These are phyloP conservation scores for Drosophila recens DNA, from an alignment of 2,888 invertebrate genomes.

Conservation along the genomic window DNA sequence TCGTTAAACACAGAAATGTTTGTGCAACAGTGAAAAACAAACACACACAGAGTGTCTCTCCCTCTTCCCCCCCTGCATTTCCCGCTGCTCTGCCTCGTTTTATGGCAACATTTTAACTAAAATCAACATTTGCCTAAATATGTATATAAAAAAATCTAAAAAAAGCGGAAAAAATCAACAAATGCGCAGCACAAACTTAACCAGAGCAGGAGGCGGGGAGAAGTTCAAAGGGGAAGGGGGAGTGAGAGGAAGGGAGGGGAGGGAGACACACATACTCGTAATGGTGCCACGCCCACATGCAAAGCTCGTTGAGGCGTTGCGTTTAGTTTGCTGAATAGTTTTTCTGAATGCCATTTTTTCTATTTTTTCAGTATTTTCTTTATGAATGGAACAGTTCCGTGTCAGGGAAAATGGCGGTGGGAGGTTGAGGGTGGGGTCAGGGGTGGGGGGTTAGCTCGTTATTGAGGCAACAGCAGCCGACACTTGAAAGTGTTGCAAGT, in stretches of 20 bases:
- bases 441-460: slow-evolving; percentile 49
- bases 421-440: not conserved
- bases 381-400: slow-evolving; percentile 49
- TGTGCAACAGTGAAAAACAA: slow-evolving; percentile 39
- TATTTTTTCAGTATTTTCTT: slow-evolving; percentile 19
- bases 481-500: slow-evolving; percentile 72
- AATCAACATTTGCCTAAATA: slow-evolving; percentile 53
- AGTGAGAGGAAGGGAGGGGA: not conserved
- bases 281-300: slow-evolving; percentile 47
- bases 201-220: slow-evolving; percentile 23
- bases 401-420: not conserved
- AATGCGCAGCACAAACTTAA: slow-evolving; percentile 56
- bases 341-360: slow-evolving; percentile 24
- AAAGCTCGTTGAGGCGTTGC: slow-evolving; percentile 51
- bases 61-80: not conserved
- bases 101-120: slow-evolving; percentile 50
- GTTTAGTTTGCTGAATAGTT: slow-evolving; percentile 62
- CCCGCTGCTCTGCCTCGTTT: not conserved
- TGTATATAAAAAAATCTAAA: slow-evolving; percentile 5
- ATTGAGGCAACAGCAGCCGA: slow-evolving; percentile 51
- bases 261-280: not conserved
- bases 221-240: not conserved
- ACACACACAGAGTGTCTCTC: not conserved
- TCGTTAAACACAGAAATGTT: slow-evolving; percentile 42
- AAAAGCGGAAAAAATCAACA: slow-evolving; percentile 48